Conservation (phyloP, 2,888 invertebrate species). For the Apamea sordens region DNA sequence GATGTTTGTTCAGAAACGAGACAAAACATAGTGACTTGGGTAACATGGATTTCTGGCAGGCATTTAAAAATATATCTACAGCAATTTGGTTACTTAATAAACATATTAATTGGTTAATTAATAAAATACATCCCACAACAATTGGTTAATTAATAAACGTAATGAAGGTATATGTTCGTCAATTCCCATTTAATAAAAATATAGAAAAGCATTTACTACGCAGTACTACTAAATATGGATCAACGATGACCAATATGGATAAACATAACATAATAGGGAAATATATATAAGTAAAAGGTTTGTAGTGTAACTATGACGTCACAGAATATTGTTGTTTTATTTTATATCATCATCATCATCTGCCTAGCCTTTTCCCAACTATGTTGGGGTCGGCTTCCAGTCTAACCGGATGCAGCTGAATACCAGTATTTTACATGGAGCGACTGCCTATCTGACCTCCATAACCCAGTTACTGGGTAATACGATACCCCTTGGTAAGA, state of each 20-base stretch:
- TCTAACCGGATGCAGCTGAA: no score
- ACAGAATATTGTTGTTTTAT: background rate
- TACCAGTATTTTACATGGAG: no score
- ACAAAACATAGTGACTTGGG: background rate
- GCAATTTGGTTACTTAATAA: no score
- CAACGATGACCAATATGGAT: background rate
- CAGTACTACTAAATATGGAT: background rate
- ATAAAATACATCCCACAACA: background rate
- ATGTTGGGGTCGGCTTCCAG: no score
- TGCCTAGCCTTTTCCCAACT: no score
- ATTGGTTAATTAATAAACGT: no score
- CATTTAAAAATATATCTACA: background rate
- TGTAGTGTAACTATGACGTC: background rate
- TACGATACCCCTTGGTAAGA: no score
- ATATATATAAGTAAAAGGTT: background rate
- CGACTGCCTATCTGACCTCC: no score
- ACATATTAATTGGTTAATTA: no score
- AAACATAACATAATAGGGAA: constrained; percentile 16
- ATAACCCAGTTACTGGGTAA: no score
- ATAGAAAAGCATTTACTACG: background rate
- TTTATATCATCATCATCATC: no score
- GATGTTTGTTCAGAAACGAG: background rate
- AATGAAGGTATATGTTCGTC: background rate
- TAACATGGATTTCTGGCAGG: background rate
- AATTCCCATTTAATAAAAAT: background rate